phyloP scores from a whole-genome alignment of 2,888 invertebrate genomes.

The Punctoribates punctum region DNA sequence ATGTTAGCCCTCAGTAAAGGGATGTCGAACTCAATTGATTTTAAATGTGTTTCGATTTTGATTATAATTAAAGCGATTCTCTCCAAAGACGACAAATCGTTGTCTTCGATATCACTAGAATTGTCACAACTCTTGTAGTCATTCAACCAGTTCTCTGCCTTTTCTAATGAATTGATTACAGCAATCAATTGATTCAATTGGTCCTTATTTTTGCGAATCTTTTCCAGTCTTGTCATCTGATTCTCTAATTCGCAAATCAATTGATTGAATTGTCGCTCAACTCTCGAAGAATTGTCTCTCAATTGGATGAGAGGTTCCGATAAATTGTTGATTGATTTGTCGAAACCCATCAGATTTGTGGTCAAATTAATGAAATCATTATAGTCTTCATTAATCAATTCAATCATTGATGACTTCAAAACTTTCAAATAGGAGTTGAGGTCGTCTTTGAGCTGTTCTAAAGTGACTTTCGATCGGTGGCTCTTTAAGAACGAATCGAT shows the following conservation, averaged over 20 bases:
- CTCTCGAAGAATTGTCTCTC: constrained; percentile 69
- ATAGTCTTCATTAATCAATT: constrained; percentile 95
- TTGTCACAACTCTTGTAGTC: not conserved
- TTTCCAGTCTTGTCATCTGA: constrained; percentile 13
- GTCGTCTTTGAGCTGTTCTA: constrained; percentile 84
- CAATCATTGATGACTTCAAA: constrained; percentile 89
- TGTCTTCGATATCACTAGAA: not conserved
- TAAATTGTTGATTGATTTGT: constrained; percentile 76
- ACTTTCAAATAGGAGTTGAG: constrained; percentile 83
- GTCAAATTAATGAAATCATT: constrained; percentile 96
- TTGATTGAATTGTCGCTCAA: constrained; percentile 24
- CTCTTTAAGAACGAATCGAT: constrained; percentile 87
- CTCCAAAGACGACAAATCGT: not conserved
- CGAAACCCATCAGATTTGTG: constrained; percentile 86
- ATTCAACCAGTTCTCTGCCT: constrained; percentile 26
- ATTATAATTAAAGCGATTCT: constrained; percentile 17
- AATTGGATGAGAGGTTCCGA: constrained; percentile 74
- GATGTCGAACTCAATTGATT: not conserved
- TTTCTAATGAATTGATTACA: constrained; percentile 46
- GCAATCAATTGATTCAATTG: constrained; percentile 32
- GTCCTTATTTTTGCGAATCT: constrained; percentile 34
- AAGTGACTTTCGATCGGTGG: constrained; percentile 63
- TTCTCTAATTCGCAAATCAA: constrained; percentile 8
- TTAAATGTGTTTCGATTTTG: constrained; percentile 26
- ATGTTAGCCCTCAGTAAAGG: not conserved